phyloP scores from a whole-genome alignment of 1,140 invertebrate genomes.

The Diorhabda elongata region DNA sequence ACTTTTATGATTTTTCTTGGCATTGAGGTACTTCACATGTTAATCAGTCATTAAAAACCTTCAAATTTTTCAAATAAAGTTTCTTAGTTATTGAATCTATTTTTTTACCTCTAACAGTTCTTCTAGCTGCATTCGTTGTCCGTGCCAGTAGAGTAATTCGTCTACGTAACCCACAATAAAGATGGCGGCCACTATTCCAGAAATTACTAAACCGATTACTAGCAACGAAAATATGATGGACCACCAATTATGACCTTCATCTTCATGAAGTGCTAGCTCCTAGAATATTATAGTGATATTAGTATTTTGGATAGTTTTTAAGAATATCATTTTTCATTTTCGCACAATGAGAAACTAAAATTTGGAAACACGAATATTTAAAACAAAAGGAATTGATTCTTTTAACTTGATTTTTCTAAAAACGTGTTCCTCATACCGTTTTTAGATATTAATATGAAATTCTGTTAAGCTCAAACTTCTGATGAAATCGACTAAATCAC shows the following conservation, averaged over 20 bases:
- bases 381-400: no score
- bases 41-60: background rate
- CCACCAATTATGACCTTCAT: conserved; percentile 80
- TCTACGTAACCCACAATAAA: conserved; percentile 83
- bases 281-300: conserved; percentile 39
- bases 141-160: conserved; percentile 80
- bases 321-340: no score
- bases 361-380: no score
- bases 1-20: no score
- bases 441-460: no score
- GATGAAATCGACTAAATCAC: no score
- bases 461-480: no score
- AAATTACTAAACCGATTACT: conserved; percentile 80
- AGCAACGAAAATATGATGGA: conserved; percentile 79
- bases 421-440: no score
- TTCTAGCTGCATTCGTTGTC: conserved; percentile 73
- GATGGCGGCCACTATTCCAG: conserved; percentile 78
- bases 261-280: conserved; percentile 64
- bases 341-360: no score
- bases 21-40: background rate
- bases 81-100: background rate
- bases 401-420: no score
- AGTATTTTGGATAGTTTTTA: no score
- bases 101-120: conserved; percentile 66
- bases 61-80: background rate